These are phyloP conservation scores for Darevskia mixta DNA, from an alignment of 2,797 vertebrate genomes.

Conservation along the genomic window DNA sequence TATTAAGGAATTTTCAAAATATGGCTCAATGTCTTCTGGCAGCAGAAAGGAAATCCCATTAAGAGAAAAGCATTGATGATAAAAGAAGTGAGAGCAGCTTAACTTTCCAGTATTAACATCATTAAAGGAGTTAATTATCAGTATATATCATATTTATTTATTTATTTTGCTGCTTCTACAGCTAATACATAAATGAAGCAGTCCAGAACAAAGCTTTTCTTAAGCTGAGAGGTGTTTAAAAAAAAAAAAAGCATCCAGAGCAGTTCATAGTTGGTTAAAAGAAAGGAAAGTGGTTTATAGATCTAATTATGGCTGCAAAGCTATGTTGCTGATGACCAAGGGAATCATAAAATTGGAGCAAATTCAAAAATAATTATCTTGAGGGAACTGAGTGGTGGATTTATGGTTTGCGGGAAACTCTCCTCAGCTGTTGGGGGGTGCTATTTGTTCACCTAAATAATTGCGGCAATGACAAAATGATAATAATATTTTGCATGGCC, in stretches of 20 bases:
- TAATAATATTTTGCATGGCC: no score
- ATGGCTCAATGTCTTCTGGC: constrained; percentile 8
- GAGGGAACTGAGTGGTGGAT: no score
- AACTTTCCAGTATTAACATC: constrained; percentile 25
- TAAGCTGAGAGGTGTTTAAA: not conserved
- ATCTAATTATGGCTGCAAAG: not conserved
- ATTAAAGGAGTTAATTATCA: constrained; percentile 19
- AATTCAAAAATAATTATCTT: not conserved
- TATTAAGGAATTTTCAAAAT: constrained; percentile 34
- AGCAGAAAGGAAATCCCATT: constrained; percentile 40
- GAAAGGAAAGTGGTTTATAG: not conserved
- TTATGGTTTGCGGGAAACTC: no score
- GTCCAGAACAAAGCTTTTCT: not conserved
- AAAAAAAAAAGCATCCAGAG: not conserved
- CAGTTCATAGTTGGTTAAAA: not conserved
- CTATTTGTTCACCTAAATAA: no score
- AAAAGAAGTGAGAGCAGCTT: not conserved
- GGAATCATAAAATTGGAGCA: not conserved
- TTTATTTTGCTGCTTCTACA: constrained; percentile 20
- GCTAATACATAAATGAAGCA: not conserved
- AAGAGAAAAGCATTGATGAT: constrained; percentile 5
- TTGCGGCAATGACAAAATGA: no score
- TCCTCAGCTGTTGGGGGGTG: no score
- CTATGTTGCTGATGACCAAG: not conserved
- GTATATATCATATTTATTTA: not conserved